phyloP scores from a whole-genome alignment of 2,113 vertebrate genomes.

The Dryoscopus gambensis region DNA sequence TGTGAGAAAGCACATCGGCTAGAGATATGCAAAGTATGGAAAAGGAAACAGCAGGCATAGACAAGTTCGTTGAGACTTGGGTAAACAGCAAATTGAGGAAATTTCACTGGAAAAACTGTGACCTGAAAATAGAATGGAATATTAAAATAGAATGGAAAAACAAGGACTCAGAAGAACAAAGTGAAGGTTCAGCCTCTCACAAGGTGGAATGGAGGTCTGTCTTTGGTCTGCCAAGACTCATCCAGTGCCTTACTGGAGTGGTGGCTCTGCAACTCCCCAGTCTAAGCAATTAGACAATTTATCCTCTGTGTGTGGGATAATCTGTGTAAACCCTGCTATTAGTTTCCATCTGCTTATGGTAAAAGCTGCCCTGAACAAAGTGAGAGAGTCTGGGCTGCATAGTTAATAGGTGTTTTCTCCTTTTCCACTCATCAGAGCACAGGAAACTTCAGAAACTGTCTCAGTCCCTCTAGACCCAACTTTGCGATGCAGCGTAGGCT shows the following conservation, averaged over 20 bases:
- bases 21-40: not conserved
- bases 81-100: not conserved
- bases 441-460: not conserved
- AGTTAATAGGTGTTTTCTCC: not conserved
- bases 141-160: not conserved
- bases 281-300: not conserved
- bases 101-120: not conserved
- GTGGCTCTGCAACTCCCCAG: not conserved
- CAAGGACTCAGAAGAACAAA: not conserved
- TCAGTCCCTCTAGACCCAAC: not conserved
- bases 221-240: not conserved
- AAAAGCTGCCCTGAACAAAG: not conserved
- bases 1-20: not conserved
- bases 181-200: not conserved
- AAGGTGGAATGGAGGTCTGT: not conserved
- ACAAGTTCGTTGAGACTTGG: not conserved
- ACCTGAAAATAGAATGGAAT: not conserved
- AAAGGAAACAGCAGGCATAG: not conserved
- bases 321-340: not conserved
- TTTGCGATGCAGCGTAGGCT: not conserved
- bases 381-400: not conserved
- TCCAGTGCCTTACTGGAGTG: not conserved
- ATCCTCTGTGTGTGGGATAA: not conserved
- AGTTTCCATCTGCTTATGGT: not conserved
- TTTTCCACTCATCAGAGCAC: not conserved